Percentiles rank a stretch among this genome's conserved stretches.
These are phyloP conservation scores for Trichechus manatus DNA, from an alignment of 2,113 vertebrate species.

Conservation along the genomic window DNA sequence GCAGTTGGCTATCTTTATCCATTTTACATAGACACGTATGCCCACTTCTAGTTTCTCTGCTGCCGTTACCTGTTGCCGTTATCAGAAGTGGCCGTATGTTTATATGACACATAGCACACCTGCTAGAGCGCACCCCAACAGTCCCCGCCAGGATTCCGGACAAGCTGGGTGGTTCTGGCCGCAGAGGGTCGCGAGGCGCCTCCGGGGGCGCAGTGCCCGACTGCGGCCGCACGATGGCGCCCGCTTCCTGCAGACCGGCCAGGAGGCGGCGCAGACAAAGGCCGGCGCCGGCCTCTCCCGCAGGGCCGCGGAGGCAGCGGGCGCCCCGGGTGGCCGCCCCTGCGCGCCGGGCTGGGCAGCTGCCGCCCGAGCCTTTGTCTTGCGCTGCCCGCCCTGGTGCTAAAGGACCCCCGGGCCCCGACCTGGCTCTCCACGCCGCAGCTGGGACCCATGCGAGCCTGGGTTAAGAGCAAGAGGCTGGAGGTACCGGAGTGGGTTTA, in stretches of 20 bases:
- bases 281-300: constrained; percentile 59
- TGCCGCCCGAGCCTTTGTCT: constrained; percentile 74
- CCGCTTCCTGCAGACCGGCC: constrained; percentile 83
- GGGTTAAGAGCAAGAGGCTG: neutral
- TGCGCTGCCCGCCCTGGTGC: constrained; percentile 46
- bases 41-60: constrained; percentile 14
- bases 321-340: constrained; percentile 71
- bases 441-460: neutral
- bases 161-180: neutral
- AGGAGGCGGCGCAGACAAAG: constrained; percentile 82
- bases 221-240: constrained; percentile 88
- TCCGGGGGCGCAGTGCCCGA: constrained; percentile 63
- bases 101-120: neutral
- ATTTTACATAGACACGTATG: neutral
- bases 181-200: neutral
- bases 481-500: neutral
- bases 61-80: neutral
- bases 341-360: constrained; percentile 42
- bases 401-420: constrained; percentile 21
- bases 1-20: neutral
- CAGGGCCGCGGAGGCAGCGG: constrained; percentile 14
- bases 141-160: neutral
- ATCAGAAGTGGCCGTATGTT: neutral
- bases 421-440: neutral
- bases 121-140: neutral